Base-by-base conservation (phyloP, 2,888 invertebrate species). In the Apoda limacodes region DNA sequence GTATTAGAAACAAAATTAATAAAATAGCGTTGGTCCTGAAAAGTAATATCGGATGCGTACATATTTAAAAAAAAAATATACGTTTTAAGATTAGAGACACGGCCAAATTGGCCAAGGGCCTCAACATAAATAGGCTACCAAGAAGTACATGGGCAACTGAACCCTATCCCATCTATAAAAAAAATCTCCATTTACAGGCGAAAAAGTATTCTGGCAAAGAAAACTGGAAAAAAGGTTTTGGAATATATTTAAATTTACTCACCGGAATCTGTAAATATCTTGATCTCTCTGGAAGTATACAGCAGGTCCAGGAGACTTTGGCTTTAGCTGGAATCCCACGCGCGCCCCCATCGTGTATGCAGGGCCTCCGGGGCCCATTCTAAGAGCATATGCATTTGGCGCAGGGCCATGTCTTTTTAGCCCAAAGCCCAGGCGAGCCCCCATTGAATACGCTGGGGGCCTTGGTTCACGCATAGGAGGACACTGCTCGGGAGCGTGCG, bases 401-500 rank as follows among this genome's bases (percentile, higher is more conserved):
- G 85, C 88, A 1, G 88, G 88, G 0, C 76, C 76, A 35, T 55
- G 28, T 49, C 68, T 49, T 82, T 72, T 34, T 57, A 72, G 48
- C 58, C 80, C 40, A 46, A 52, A 60, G 28, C 66, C 75, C 14
- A 72, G 63, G 37, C 84, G 72, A 13, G 67, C 64, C 22, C 82
- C 75, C 55, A 88, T 82, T 1, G 83, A 80, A 60, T 83, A 88
- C 5, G 69, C 64, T 3, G 88, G 88, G 13, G 87, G 78, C 30
- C 83, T 70, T 22, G 63, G 52, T 17, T 64, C 68, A 28, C 82
- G 81, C 60, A 81, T 75, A 11, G 82, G 67, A 20, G 83, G 78
- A 35, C 80, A 83, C 35, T 76, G 70, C 54, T 87, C 85, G 0
- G 86, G 84, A 9, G 76, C 81, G 60, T 88, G 87, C 9, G 86